Conservation (phyloP, 1,140 invertebrate genomes). For the Drosophila albomicans region DNA sequence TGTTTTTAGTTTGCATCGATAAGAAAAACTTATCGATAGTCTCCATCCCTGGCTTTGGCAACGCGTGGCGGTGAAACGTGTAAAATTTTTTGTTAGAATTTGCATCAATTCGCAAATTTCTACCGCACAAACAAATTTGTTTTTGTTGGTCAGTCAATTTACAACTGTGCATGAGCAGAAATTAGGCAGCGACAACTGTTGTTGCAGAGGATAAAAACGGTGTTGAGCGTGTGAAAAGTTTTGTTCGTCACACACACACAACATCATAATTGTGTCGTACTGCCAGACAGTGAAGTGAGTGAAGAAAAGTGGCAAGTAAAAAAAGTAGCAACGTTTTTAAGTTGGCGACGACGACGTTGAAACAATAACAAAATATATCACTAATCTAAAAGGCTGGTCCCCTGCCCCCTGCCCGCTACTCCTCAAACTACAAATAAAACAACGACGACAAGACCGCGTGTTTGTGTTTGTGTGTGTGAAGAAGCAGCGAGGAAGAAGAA, state of each 20-base stretch:
- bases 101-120: slow-evolving; percentile 41
- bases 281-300: slow-evolving; percentile 40
- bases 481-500: slow-evolving; percentile 33
- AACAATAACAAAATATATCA: slow-evolving; percentile 38
- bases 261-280: slow-evolving; percentile 35
- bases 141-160: slow-evolving; percentile 21
- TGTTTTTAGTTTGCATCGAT: slow-evolving; percentile 5
- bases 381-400: slow-evolving; percentile 25
- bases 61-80: slow-evolving; percentile 61
- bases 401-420: slow-evolving; percentile 17
- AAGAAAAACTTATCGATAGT: slow-evolving; percentile 21
- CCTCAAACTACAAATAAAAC: slow-evolving; percentile 14
- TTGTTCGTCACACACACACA: slow-evolving; percentile 32
- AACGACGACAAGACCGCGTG: slow-evolving; percentile 52
- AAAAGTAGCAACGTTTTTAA: slow-evolving; percentile 24
- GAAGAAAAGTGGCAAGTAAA: slow-evolving; percentile 36
- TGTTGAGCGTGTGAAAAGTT: slow-evolving; percentile 33
- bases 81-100: slow-evolving; percentile 45
- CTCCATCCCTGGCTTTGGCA: slow-evolving; percentile 50
- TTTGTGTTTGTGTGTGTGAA: slow-evolving; percentile 65
- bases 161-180: slow-evolving; percentile 2
- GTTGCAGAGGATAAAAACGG: slow-evolving; percentile 24
- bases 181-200: neutral
- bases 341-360: slow-evolving; percentile 39
- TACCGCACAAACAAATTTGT: slow-evolving; percentile 36